These are phyloP conservation scores for Papilio protenor DNA, from an alignment of 2,888 invertebrate genomes.

Conservation along the genomic window DNA sequence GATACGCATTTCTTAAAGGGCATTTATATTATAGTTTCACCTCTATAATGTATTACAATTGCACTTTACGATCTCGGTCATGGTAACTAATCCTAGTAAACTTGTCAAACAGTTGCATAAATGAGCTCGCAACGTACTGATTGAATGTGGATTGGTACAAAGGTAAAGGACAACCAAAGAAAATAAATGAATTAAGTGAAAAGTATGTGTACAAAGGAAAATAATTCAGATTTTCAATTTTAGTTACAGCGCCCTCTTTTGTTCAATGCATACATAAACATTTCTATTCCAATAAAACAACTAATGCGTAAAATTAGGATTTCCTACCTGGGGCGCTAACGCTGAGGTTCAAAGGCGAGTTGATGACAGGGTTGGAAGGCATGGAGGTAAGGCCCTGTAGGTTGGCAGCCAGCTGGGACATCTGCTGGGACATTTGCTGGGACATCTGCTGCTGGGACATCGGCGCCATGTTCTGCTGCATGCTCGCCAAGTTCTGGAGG, in stretches of 20 bases:
- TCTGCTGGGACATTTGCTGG: slow-evolving; percentile 84
- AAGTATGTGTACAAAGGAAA: too few relatives aligned
- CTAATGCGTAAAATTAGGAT: not conserved
- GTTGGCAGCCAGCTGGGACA: slow-evolving; percentile 85
- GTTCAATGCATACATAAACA: too few relatives aligned
- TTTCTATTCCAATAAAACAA: not conserved
- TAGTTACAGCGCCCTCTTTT: not conserved
- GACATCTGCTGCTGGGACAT: slow-evolving; percentile 83
- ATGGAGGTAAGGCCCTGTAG: slow-evolving; percentile 92
- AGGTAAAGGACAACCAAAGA: not conserved
- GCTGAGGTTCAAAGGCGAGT: slow-evolving; percentile 93
- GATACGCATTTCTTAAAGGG: slow-evolving; percentile 2
- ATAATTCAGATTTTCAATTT: not conserved
- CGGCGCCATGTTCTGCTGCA: slow-evolving; percentile 81
- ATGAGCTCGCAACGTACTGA: not conserved
- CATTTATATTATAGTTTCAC: not conserved
- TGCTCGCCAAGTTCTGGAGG: slow-evolving; percentile 81
- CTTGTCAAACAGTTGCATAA: not conserved
- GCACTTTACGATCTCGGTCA: not conserved
- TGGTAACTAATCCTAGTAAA: not conserved
- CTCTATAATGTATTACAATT: slow-evolving; percentile 30
- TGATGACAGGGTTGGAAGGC: slow-evolving; percentile 89
- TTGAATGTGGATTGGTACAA: not conserved
- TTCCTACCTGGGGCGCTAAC: slow-evolving; percentile 85
- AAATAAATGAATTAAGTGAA: not conserved